phyloP scores from a whole-genome alignment of 1,140 invertebrate species.

The Trachelipus rathkii region DNA sequence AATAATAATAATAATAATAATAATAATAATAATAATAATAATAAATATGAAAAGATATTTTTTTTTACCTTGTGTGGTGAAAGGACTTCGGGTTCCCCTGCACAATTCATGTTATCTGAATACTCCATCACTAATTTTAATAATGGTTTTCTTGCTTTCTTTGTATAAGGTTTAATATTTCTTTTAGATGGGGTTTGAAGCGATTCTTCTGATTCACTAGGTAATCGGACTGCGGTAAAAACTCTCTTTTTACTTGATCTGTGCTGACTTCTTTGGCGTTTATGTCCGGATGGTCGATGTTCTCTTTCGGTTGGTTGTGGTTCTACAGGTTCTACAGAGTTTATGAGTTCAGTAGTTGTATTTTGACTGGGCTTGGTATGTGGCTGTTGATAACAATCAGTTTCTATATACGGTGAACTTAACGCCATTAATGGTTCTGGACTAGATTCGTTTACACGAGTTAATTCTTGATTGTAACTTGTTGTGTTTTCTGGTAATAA shows the following conservation, averaged over 20 bases:
- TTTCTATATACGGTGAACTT: too few relatives aligned
- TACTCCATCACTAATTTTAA: not conserved
- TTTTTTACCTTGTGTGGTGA: slow-evolving; percentile 26
- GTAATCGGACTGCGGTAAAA: not conserved
- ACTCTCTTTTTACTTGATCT: not conserved
- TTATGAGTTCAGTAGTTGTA: not conserved
- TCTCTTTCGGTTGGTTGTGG: not conserved
- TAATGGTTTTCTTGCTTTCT: not conserved
- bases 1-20: too few relatives aligned
- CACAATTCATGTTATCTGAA: slow-evolving; percentile 18
- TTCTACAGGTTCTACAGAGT: not conserved
- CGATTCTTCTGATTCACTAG: not conserved
- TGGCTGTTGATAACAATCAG: too few relatives aligned
- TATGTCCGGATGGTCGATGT: not conserved
- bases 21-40: too few relatives aligned
- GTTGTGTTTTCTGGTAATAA: too few relatives aligned
- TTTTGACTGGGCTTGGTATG: not conserved
- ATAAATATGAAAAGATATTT: too few relatives aligned
- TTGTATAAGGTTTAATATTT: not conserved
- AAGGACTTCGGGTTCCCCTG: slow-evolving; percentile 21
- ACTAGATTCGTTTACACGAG: too few relatives aligned
- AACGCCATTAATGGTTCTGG: too few relatives aligned
- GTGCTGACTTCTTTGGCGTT: not conserved
- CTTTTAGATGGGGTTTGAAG: not conserved
- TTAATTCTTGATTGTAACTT: too few relatives aligned